These are phyloP conservation scores for Phodopus roborovskii DNA, from an alignment of 2,113 vertebrate genomes.

Conservation along the genomic window DNA sequence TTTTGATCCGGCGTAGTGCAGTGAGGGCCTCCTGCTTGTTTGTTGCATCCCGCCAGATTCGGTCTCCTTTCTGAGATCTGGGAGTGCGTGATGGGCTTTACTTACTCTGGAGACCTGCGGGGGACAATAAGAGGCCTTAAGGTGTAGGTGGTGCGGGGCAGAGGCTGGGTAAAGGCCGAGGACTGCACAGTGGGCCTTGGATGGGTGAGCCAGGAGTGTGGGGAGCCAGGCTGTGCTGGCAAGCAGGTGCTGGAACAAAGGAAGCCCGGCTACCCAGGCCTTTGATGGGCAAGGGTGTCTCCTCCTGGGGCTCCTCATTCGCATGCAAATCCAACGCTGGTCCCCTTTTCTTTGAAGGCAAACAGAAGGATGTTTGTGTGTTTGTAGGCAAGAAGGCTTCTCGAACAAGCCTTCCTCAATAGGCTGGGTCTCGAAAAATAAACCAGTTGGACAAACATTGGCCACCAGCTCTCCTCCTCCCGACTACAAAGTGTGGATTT, in stretches of 20 bases:
- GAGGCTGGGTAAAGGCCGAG: not conserved
- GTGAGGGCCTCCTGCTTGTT: not conserved
- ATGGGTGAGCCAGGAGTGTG: not conserved
- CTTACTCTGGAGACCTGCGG: not conserved
- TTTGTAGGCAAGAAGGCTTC: constrained; percentile 59
- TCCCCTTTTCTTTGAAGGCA: constrained; percentile 76
- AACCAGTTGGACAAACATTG: constrained; percentile 78
- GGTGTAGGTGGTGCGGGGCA: no score
- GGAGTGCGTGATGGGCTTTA: not conserved
- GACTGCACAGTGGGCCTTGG: not conserved
- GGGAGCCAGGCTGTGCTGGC: not conserved
- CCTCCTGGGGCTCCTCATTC: constrained; percentile 75
- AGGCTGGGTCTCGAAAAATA: constrained; percentile 78
- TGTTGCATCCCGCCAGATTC: not conserved
- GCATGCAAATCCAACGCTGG: constrained; percentile 82
- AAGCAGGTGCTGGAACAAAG: constrained; percentile 82
- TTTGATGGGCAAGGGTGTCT: constrained; percentile 76
- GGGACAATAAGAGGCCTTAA: not conserved
- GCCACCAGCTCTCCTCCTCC: constrained; percentile 82
- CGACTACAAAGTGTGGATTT: constrained; percentile 84
- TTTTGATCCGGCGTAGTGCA: not conserved
- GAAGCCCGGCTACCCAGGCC: not conserved
- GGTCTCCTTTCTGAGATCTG: not conserved
- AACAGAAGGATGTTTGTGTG: constrained; percentile 73
- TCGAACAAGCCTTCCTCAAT: constrained; percentile 75